Percentiles rank a stretch among this genome's conserved stretches.
These are phyloP conservation scores for Aelia acuminata DNA, from an alignment of 2,888 invertebrate genomes.

Conservation along the genomic window DNA sequence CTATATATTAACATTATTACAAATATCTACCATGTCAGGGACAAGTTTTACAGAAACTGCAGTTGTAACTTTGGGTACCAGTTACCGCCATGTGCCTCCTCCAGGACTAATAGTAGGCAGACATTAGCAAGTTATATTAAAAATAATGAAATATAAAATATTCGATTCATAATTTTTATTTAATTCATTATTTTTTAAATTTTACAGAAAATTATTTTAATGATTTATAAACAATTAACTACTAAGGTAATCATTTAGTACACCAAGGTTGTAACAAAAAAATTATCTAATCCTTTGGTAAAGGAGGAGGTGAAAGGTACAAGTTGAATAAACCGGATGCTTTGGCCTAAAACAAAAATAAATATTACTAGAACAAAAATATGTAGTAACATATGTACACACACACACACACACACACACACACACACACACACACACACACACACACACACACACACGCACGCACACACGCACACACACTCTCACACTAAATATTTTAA, in stretches of 20 bases:
- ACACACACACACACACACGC: too few relatives aligned
- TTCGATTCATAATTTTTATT: slow-evolving; percentile 3
- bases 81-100: too few relatives aligned
- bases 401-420: too few relatives aligned
- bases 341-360: slow-evolving; percentile 73
- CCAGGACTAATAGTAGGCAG: neutral
- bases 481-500: neutral
- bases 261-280: neutral
- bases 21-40: too few relatives aligned
- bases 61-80: too few relatives aligned
- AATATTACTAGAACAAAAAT: neutral
- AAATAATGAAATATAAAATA: neutral
- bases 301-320: slow-evolving; percentile 75
- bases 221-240: slow-evolving; percentile 8
- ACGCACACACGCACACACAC: too few relatives aligned
- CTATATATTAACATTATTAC: too few relatives aligned
- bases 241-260: neutral
- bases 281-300: slow-evolving; percentile 54
- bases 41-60: too few relatives aligned
- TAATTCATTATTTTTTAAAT: neutral
- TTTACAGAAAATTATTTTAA: neutral
- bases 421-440: too few relatives aligned
- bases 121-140: neutral
- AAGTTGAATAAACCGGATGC: slow-evolving; percentile 76
- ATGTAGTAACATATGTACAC: too few relatives aligned